Percentiles rank a stretch among this genome's conserved stretches.
Conservation (phyloP, 1,140 invertebrate genomes). For the Onthophagus taurus region DNA sequence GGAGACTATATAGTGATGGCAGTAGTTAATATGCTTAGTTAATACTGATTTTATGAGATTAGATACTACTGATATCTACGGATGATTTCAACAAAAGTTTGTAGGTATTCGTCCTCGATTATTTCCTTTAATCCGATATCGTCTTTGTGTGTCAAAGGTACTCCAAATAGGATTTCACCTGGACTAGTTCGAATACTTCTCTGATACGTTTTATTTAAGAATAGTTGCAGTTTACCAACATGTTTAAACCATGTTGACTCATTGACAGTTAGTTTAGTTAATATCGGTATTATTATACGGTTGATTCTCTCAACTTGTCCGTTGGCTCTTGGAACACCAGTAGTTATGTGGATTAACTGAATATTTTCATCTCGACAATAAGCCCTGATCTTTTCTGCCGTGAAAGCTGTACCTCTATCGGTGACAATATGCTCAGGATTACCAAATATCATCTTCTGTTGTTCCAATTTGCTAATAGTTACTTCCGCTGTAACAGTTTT, state of each 20-base stretch:
- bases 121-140: constrained; percentile 13
- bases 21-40: too few relatives aligned
- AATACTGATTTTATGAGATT: too few relatives aligned
- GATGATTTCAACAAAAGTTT: constrained; percentile 13
- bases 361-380: constrained; percentile 21
- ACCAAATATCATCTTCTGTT: constrained; percentile 25
- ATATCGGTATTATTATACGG: constrained; percentile 4
- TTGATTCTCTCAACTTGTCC: constrained; percentile 24
- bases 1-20: too few relatives aligned
- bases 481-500: constrained; percentile 7
- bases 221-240: background rate
- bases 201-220: background rate
- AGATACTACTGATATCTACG: too few relatives aligned
- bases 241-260: constrained; percentile 4
- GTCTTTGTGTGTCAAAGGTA: constrained; percentile 11
- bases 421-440: constrained; percentile 29
- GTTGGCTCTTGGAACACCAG: constrained; percentile 21
- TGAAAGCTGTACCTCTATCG: constrained; percentile 33
- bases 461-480: constrained; percentile 8
- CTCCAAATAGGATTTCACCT: constrained; percentile 16
- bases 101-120: constrained; percentile 12
- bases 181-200: constrained; percentile 14
- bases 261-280: constrained; percentile 13
- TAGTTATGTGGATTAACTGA: constrained; percentile 18
- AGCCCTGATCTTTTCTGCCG: constrained; percentile 16